Conservation (phyloP, 2,797 vertebrate genomes). For the Crax fasciolata region DNA sequence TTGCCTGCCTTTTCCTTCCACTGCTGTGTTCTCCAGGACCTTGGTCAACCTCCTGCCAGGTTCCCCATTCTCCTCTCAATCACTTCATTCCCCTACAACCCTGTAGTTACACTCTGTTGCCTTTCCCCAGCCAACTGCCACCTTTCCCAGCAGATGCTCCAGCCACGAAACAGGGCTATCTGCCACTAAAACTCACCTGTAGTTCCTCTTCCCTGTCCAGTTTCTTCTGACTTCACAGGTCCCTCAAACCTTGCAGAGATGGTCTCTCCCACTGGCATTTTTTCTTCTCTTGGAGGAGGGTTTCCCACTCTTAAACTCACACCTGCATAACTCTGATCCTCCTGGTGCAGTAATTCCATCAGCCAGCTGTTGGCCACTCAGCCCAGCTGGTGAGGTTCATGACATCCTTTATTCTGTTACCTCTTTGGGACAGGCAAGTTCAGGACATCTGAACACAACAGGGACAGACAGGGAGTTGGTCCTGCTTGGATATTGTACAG, state of each 20-base stretch:
- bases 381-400: fast-evolving
- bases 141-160: background rate
- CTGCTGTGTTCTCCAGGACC: background rate
- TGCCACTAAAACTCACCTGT: background rate
- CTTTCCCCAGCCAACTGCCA: fast-evolving
- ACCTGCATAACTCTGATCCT: background rate
- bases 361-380: background rate
- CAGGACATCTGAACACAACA: too few relatives aligned
- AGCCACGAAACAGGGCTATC: background rate
- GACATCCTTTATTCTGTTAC: background rate
- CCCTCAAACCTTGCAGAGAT: background rate
- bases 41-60: background rate
- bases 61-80: background rate
- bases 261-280: background rate
- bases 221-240: background rate
- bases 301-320: background rate
- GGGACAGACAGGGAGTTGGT: background rate
- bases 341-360: background rate
- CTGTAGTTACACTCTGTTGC: fast-evolving
- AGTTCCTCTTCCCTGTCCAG: background rate
- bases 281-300: background rate
- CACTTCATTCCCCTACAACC: fast-evolving
- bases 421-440: background rate
- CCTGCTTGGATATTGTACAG: background rate
- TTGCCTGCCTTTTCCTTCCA: background rate